These are phyloP conservation scores for Elysia crispata DNA, from an alignment of 2,888 invertebrate species.

Conservation along the genomic window DNA sequence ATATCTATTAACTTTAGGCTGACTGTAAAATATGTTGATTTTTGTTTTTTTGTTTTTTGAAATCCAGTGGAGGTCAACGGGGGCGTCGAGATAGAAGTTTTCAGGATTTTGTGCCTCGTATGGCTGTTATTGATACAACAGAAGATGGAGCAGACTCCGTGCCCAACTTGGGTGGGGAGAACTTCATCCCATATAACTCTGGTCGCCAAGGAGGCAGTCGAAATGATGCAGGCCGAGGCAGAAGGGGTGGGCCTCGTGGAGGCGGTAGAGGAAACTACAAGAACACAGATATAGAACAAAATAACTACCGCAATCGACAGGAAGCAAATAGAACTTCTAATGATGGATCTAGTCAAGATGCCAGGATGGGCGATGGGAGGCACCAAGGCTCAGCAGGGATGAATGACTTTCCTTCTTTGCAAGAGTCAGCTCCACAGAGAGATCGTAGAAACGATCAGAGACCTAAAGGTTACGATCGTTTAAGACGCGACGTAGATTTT, in stretches of 20 bases:
- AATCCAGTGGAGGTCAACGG: not conserved
- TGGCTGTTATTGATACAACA: conserved; percentile 53
- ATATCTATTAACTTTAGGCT: no score
- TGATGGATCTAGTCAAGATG: not conserved
- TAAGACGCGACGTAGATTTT: no score
- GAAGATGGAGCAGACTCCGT: conserved; percentile 47
- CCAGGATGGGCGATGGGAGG: not conserved
- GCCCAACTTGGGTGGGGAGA: conserved; percentile 39
- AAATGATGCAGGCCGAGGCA: conserved; percentile 20
- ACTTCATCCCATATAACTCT: conserved; percentile 34
- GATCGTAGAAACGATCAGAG: not conserved
- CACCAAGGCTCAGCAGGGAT: not conserved
- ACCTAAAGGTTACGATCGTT: not conserved
- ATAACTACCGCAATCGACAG: conserved; percentile 22
- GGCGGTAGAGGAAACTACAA: conserved; percentile 28
- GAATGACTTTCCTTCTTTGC: conserved; percentile 31
- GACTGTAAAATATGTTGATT: no score
- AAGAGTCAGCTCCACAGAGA: conserved; percentile 16
- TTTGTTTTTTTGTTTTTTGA: no score
- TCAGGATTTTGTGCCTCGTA: conserved; percentile 52
- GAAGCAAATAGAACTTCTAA: not conserved
- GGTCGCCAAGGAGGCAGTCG: not conserved
- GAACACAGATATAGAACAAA: conserved; percentile 20
- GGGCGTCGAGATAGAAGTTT: conserved; percentile 52
- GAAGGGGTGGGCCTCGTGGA: conserved; percentile 19